Evolutionary conservation across 2,888 invertebrate genomes (phyloP).

Genomic region (Hirtodrosophila histrioides): DNA sequence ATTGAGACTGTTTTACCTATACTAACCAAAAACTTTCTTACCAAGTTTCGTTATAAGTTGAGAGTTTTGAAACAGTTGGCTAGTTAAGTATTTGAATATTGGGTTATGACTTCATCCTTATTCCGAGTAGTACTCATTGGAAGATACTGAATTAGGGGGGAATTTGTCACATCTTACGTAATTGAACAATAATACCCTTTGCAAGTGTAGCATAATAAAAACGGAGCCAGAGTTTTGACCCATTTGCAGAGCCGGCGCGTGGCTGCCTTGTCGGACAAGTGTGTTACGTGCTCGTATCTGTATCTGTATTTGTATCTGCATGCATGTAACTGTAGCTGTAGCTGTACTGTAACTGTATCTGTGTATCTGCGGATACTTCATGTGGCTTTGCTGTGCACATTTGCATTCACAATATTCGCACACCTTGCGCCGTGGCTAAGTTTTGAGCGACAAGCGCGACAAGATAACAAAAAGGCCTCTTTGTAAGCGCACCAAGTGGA

Average conservation of each 20-base stretch:
- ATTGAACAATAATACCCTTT: not conserved
- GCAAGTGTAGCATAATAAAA: conserved; percentile 10
- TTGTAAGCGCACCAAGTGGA: conserved; percentile 40
- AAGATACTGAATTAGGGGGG: no score
- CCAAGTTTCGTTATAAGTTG: no score
- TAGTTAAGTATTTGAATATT: no score
- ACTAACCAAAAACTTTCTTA: no score
- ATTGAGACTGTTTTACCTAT: no score
- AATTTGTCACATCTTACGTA: not conserved
- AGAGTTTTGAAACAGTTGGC: no score
- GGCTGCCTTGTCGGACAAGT: conserved; percentile 28
- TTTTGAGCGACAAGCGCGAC: conserved; percentile 73
- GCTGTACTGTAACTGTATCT: conserved; percentile 14
- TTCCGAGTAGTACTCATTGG: no score
- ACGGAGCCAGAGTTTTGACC: conserved; percentile 33
- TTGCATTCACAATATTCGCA: conserved; percentile 58
- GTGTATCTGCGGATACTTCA: conserved; percentile 29
- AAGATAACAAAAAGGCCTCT: conserved; percentile 74
- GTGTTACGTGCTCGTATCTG: conserved; percentile 25
- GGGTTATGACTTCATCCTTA: no score
- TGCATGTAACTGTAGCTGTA: conserved; percentile 14
- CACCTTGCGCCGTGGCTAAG: conserved; percentile 66
- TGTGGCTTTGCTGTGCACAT: conserved; percentile 16
- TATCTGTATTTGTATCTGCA: conserved; percentile 4
- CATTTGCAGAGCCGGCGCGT: conserved; percentile 47